Base-by-base conservation (phyloP, 2,797 vertebrate genomes). In the Oophaga sylvatica region DNA sequence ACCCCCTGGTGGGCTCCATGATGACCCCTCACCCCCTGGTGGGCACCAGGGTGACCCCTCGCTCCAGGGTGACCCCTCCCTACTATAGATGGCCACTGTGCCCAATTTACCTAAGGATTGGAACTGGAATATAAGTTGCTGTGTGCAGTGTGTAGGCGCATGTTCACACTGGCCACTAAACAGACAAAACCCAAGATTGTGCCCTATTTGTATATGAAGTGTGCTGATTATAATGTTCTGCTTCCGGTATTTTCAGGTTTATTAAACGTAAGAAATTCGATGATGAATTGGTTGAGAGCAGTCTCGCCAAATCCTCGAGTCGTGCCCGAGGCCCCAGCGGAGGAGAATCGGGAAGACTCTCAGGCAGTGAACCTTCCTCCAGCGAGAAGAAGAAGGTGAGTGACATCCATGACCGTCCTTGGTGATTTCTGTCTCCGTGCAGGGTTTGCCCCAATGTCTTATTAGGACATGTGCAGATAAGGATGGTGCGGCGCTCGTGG, bases 211-310 rank as follows among this genome's bases (percentile, higher is more conserved):
- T 12, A 70, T 9, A 26, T 2, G 12, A 1, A 70, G 70, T 17
- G 35, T 41, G 6, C 41, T 22, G 16, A 13, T 68, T 5, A 2
- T 19, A 29, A 19, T 22, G 3, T 45, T 65, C n/a, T 41, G 45
- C 53, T 56, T 56, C 48, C 53, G 56, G 22, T 15, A 45, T 16
- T 62, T 1, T 35, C 59, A 99, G 98, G 91, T 99, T 98, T 90
- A 99, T 99, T 93, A 99, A 99, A 91, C 93, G 98, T 90, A 99
- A 97, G 93, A 99, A 99, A 91, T 99, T 99, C 91, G 98, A 99
- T 15, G 98, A 99, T 92, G 98, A 99, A 90, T 92, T 99, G 90
- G 98, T 99, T 87, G 98, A 99, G 92, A 98, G 97, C 94, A 99
- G 97, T 91, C 95, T 99, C 16, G 98, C 97, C n/a, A 99, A 99